Evolutionary conservation across 2,888 invertebrate genomes (phyloP), one percentile per base, ranked within the genome.

Genomic region (Lysandra bellargus): DNA sequence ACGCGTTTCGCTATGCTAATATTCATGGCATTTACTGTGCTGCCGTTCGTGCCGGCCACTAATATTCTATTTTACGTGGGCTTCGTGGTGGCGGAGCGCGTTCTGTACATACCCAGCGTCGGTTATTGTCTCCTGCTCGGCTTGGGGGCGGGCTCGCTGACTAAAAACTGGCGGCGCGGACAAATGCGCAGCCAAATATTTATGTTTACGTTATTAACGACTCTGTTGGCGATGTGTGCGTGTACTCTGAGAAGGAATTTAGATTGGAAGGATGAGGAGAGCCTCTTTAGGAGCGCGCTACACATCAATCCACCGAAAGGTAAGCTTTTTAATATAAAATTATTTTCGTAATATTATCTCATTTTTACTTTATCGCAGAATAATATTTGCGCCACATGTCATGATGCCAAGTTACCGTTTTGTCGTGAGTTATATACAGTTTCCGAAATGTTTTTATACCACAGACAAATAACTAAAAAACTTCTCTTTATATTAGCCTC

Each of bases 1-100:
- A 89, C 94, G 83, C 90, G 91, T 88, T 91, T 92, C 83, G 91
- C 95, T 81, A 85, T 92, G 85, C 88, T 97, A 81, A 95, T 96
- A 91, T 96, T 96, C 84, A 94, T 97, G 83, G 96, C 97, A 78
- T 96, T 99, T 87, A 96, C 99, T 88, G 96, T 97, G 84, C 95
- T 99, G 85, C 99, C 99, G 82, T 99, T 99, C 94, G 95, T 99
- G 87, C 99, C 99, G 83, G 99, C 99, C 82, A 97, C 98, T 86
- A 99, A 99, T 95, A 95, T 99, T 85, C 97, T 99, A 92, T 99
- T 99, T 95, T 99, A 99, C 92, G 99, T 99, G 81, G 99, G 99
- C 78, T 99, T 99, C 92, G 99, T 99, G 84, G 97, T 99, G 80
- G 99, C 99, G 81, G 99, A 99, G 94, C 96, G 99, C 83, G 97